Evolutionary conservation across 2,113 vertebrate genomes (phyloP).

Genomic region (Pseudorhombus dupliciocellatus): DNA sequence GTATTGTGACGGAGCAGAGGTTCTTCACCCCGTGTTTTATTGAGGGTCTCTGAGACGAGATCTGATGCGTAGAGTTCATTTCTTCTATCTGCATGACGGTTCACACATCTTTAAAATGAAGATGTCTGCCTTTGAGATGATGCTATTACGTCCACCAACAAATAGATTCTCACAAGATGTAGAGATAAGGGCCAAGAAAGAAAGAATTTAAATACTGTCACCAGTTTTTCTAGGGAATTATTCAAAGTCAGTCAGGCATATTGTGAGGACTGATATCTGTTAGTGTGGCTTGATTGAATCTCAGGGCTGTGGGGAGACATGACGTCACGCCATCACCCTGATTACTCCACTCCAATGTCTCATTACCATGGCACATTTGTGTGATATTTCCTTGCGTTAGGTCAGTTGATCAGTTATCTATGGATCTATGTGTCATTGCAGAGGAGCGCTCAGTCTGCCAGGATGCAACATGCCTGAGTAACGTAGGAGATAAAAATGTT

Average conservation of each 20-base stretch:
- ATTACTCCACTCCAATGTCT: not conserved
- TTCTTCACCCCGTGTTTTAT: not conserved
- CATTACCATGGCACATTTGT: not conserved
- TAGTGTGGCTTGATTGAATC: too few relatives aligned
- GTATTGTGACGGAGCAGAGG: not conserved
- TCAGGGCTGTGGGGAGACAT: not conserved
- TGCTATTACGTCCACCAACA: not conserved
- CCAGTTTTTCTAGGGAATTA: too few relatives aligned
- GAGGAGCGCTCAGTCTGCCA: not conserved
- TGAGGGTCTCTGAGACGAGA: not conserved
- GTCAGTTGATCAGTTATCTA: not conserved
- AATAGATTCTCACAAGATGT: too few relatives aligned
- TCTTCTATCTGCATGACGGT: not conserved
- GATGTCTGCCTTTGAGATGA: not conserved
- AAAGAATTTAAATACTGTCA: too few relatives aligned
- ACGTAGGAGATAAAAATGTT: constrained; percentile 40
- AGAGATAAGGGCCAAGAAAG: too few relatives aligned
- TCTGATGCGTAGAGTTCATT: too few relatives aligned
- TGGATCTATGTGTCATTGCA: not conserved
- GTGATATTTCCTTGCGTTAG: not conserved
- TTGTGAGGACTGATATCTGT: too few relatives aligned
- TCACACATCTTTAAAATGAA: not conserved
- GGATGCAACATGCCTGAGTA: constrained; percentile 18
- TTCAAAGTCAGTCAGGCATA: too few relatives aligned
- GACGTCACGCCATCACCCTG: not conserved